Conservation (phyloP, 2,113 vertebrate genomes). For the Saccopteryx leptura region DNA sequence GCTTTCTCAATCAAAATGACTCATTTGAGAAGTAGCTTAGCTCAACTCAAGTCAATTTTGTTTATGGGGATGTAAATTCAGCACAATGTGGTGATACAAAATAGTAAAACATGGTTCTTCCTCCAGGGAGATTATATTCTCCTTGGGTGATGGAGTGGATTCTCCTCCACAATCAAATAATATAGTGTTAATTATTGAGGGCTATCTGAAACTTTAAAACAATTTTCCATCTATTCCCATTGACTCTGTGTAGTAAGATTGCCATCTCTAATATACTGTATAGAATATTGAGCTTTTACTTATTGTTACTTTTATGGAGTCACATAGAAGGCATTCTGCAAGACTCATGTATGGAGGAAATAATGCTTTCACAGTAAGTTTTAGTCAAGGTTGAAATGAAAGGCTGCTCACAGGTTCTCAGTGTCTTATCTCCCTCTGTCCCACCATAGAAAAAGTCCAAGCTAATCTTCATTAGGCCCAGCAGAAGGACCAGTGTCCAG, state of each 20-base stretch:
- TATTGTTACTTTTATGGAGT: neutral
- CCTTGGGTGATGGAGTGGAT: neutral
- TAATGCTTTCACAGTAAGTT: no score
- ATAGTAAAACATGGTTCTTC: neutral
- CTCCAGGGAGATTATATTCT: neutral
- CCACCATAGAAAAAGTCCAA: no score
- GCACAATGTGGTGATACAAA: neutral
- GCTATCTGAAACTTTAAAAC: neutral
- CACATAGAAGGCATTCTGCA: no score
- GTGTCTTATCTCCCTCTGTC: no score
- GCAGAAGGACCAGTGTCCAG: no score
- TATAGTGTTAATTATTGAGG: neutral
- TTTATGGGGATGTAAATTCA: neutral
- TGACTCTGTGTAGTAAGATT: neutral
- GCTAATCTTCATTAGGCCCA: no score
- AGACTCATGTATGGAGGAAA: no score
- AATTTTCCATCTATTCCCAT: neutral
- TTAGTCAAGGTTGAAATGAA: no score
- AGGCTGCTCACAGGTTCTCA: no score
- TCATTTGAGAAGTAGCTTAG: neutral
- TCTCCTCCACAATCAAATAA: neutral
- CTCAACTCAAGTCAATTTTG: neutral
- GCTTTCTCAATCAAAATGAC: slow-evolving; percentile 32
- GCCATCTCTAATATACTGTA: neutral
- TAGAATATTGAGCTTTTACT: neutral